Evolutionary conservation across 2,113 vertebrate genomes (phyloP), one percentile per base, ranked within the genome.

Genomic region (Corvus cornix): DNA sequence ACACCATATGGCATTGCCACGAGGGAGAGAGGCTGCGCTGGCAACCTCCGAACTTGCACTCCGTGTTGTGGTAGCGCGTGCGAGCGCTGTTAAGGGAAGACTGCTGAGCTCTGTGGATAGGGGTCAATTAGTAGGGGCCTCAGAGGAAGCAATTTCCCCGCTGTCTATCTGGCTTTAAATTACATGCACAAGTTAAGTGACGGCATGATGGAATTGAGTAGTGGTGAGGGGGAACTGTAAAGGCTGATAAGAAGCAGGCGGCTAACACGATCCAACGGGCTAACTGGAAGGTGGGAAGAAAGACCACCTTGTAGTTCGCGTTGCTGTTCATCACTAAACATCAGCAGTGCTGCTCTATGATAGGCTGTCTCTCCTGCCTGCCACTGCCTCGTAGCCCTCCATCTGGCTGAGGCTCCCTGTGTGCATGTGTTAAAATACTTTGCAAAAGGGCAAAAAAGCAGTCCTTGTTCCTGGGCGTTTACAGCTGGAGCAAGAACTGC

Each of bases 41-140:
- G 94, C 94, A 96, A 90, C 76, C 82, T 79, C 77, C 27, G 31
- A 63, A 63, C 96, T 91, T 19, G 92, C 83, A 44, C 91, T 95
- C 56, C 18, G 84, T 94, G 92, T 89, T 87, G 93, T 3, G 35
- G 80, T 48, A 55, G 91, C 11, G 6, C 9, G 3, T 37, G 69
- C 6, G 63, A 97, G 93, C 28, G 26, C 91, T 89, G 97, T 92
- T 97, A 90, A 95, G 95, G 96, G 96, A 95, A 93, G 95, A 53
- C 95, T 88, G 96, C 91, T 94, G 97, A 98, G 98, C 96, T 97
- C 93, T 96, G 95, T 82, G 96, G 94, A 91, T 97, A 96, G 97
- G 93, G 95, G 96, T 96, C 91, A 95, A 93, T 98, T 97, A 97
- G 95, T n/a, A 88, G 76, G 60, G 43, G 72, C 70, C 97, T 98